phyloP scores from a whole-genome alignment of 2,888 invertebrate species.

The Andrena chrysosceles region DNA sequence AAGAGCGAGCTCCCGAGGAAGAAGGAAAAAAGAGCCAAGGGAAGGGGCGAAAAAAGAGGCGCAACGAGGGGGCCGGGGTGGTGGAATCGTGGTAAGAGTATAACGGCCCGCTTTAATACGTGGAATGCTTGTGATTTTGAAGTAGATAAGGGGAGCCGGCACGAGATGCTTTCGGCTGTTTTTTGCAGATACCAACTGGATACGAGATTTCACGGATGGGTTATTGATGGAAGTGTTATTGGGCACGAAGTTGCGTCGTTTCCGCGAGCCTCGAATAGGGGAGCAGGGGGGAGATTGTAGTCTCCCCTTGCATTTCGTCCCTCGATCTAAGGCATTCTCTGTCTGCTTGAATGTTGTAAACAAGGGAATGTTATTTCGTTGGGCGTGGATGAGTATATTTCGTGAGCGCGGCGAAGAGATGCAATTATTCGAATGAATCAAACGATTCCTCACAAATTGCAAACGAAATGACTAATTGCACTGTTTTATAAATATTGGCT shows the following conservation, averaged over 20 bases:
- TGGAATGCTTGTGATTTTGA: constrained; percentile 57
- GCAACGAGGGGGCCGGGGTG: background rate
- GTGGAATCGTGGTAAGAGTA: constrained; percentile 62
- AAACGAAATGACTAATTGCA: no score
- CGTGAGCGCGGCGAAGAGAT: no score
- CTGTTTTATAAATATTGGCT: no score
- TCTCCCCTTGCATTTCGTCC: constrained; percentile 13
- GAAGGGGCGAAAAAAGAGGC: constrained; percentile 24
- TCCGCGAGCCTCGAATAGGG: constrained; percentile 15
- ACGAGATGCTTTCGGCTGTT: constrained; percentile 43
- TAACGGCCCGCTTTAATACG: constrained; percentile 68
- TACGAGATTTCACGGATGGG: constrained; percentile 50
- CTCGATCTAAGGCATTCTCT: background rate
- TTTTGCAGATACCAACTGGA: constrained; percentile 32
- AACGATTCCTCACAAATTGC: no score
- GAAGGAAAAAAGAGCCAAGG: constrained; percentile 43
- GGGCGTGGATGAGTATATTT: background rate
- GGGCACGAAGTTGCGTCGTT: constrained; percentile 30
- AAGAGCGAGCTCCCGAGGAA: constrained; percentile 74
- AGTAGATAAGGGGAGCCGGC: constrained; percentile 51
- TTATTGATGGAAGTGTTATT: constrained; percentile 61
- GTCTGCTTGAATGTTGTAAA: constrained; percentile 18
- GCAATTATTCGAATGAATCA: background rate
- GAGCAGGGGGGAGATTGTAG: constrained; percentile 22
- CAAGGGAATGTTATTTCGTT: background rate